These are phyloP conservation scores for Prinia subflava DNA, from an alignment of 2,113 vertebrate genomes.

Conservation along the genomic window DNA sequence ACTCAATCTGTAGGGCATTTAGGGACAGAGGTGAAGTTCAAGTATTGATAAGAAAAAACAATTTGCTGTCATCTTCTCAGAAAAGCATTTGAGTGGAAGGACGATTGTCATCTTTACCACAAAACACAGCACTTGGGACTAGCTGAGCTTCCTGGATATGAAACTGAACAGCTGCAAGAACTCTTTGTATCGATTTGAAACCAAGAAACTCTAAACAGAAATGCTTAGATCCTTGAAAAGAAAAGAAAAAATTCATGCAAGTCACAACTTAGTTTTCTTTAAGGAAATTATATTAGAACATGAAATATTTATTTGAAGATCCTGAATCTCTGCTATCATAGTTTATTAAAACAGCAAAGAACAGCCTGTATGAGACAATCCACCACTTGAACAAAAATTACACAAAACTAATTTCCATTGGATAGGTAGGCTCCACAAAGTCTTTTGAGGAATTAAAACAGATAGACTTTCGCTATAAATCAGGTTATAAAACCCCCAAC, in stretches of 20 bases:
- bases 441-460: neutral
- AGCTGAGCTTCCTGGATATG: neutral
- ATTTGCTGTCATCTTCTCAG: neutral
- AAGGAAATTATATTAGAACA: neutral
- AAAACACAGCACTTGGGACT: neutral
- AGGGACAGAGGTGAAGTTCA: neutral
- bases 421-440: neutral
- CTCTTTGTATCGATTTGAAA: neutral
- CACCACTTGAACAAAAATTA: neutral
- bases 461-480: neutral
- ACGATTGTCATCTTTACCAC: neutral
- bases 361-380: neutral
- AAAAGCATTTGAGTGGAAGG: neutral
- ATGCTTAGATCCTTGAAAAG: neutral
- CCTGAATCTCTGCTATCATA: neutral
- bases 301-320: neutral
- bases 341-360: neutral
- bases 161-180: neutral
- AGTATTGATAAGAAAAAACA: neutral
- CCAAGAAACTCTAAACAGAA: neutral
- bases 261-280: neutral
- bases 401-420: neutral
- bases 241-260: neutral
- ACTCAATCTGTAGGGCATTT: neutral
- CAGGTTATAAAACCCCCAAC: neutral